phyloP scores from a whole-genome alignment of 2,888 invertebrate genomes.

The Arrhopalites spinosus region DNA sequence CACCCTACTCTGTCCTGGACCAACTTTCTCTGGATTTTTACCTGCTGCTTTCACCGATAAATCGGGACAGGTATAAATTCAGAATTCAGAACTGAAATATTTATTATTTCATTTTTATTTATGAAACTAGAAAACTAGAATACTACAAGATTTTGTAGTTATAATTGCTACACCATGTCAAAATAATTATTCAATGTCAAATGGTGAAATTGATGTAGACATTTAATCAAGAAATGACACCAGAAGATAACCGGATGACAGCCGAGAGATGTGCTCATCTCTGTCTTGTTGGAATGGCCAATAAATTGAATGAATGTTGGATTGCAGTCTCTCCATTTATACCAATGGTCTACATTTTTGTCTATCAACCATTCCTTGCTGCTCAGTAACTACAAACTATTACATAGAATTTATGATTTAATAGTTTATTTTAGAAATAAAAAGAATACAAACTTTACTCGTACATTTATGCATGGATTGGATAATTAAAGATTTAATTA shows the following conservation, averaged over 20 bases:
- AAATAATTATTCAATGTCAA: too few relatives aligned
- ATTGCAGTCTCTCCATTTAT: constrained; percentile 70
- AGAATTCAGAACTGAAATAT: background rate
- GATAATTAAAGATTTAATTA: too few relatives aligned
- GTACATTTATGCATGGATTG: too few relatives aligned
- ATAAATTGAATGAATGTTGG: constrained; percentile 70
- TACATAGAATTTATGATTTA: background rate
- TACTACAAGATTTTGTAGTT: background rate
- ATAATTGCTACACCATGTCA: too few relatives aligned
- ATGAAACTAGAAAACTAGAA: too few relatives aligned
- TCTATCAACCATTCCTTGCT: constrained; percentile 66
- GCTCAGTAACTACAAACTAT: constrained; percentile 60
- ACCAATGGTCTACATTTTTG: constrained; percentile 64
- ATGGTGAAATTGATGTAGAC: constrained; percentile 56
- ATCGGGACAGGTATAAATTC: constrained; percentile 63
- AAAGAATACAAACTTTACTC: too few relatives aligned
- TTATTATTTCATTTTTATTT: too few relatives aligned
- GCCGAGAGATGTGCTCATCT: constrained; percentile 63
- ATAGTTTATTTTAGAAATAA: too few relatives aligned
- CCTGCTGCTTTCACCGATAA: constrained; percentile 71
- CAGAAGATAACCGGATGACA: constrained; percentile 60
- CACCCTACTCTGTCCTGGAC: constrained; percentile 77
- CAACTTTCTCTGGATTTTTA: constrained; percentile 73
- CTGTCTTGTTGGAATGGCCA: constrained; percentile 63
- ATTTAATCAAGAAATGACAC: constrained; percentile 57